These are phyloP conservation scores for Himalopsyche tibetana DNA, from an alignment of 2,888 invertebrate genomes.

Conservation along the genomic window DNA sequence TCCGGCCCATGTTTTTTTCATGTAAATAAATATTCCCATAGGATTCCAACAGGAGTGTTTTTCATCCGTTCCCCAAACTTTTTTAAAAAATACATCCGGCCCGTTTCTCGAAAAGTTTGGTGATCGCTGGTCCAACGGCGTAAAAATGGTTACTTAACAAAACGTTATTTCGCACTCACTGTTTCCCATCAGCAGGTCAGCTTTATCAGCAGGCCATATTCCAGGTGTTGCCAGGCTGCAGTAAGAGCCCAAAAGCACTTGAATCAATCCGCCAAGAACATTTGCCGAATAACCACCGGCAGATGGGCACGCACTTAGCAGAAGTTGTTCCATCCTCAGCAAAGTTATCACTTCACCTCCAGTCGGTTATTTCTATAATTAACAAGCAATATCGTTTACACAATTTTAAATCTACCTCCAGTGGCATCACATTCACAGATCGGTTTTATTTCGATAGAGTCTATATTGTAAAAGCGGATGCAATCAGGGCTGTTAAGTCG, in stretches of 20 bases:
- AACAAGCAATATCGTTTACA: not conserved
- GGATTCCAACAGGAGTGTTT: too few species aligned
- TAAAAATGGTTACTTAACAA: too few species aligned
- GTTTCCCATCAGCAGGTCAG: slow-evolving; percentile 68
- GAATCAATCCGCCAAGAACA: not conserved
- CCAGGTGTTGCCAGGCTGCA: slow-evolving; percentile 76
- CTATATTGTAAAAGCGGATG: too few species aligned
- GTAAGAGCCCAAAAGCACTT: slow-evolving; percentile 77
- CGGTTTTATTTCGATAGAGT: too few species aligned
- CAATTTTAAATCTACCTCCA: not conserved
- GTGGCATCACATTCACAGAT: too few species aligned
- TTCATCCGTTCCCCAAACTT: too few species aligned
- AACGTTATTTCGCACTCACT: not conserved
- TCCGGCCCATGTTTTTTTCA: too few species aligned
- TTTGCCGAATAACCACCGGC: slow-evolving; percentile 67
- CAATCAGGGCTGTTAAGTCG: too few species aligned
- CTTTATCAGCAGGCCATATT: slow-evolving; percentile 78
- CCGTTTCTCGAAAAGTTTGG: too few species aligned
- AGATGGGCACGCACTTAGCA: slow-evolving; percentile 56
- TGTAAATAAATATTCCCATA: too few species aligned
- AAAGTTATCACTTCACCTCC: not conserved
- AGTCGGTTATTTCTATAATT: not conserved
- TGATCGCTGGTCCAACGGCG: too few species aligned
- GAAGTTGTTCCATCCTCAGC: slow-evolving; percentile 49
- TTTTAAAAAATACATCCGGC: too few species aligned